phyloP scores from a whole-genome alignment of 2,888 invertebrate species.

The Pomacea canaliculata region DNA sequence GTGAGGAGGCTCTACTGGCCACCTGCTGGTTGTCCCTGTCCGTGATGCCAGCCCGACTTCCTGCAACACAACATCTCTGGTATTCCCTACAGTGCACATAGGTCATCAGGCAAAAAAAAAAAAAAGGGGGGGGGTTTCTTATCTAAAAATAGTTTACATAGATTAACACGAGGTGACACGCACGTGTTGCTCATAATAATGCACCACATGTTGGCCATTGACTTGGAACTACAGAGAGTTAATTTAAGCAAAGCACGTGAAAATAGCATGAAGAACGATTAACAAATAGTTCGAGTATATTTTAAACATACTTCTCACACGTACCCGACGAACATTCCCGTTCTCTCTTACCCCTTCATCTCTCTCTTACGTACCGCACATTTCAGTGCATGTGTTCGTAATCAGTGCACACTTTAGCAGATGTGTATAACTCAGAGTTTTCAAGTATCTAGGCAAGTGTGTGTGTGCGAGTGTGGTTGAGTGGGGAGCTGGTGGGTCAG shows the following conservation, averaged over 20 bases:
- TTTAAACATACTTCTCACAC: no score
- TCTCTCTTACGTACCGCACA: not conserved
- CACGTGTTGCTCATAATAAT: not conserved
- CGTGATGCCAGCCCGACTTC: constrained; percentile 56
- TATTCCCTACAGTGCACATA: no score
- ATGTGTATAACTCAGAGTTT: not conserved
- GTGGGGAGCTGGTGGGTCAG: no score
- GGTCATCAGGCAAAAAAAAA: no score
- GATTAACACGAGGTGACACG: not conserved
- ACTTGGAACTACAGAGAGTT: no score
- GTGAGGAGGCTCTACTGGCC: constrained; percentile 50
- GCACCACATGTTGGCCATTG: no score
- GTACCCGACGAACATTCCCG: no score
- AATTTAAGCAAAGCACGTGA: no score
- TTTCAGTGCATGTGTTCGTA: not conserved
- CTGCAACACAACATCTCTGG: constrained; percentile 35
- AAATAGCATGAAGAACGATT: no score
- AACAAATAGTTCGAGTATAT: no score
- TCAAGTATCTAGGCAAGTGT: not conserved
- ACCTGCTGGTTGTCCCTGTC: constrained; percentile 39
- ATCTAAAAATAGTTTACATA: no score
- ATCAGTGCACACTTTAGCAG: not conserved
- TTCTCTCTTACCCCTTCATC: not conserved
- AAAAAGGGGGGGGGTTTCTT: no score
- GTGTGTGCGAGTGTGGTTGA: not conserved